A percentile compares a stretch with the other conserved stretches of the same genome.
phyloP scores from a whole-genome alignment of 2,113 vertebrate genomes.

The Oxyura jamaicensis region DNA sequence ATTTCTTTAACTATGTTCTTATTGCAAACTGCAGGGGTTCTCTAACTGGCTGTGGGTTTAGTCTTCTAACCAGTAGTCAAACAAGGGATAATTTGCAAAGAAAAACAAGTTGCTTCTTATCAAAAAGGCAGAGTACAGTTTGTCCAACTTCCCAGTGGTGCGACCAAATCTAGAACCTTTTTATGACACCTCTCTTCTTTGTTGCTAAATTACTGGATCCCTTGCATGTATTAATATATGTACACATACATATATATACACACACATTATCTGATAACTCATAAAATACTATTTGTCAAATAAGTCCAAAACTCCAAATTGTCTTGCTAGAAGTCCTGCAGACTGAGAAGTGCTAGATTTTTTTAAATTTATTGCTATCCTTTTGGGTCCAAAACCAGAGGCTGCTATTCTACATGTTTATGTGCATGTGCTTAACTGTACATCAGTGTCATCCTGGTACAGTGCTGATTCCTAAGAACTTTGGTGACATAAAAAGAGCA shows the following conservation, averaged over 20 bases:
- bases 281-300: background rate
- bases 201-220: background rate
- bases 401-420: background rate
- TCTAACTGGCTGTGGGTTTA: background rate
- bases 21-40: background rate
- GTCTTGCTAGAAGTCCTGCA: background rate
- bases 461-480: background rate
- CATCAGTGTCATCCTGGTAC: background rate
- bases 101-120: background rate
- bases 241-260: background rate
- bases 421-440: background rate
- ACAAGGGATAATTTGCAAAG: background rate
- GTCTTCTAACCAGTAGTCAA: background rate
- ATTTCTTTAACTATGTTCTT: background rate
- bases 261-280: background rate
- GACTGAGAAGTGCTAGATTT: background rate
- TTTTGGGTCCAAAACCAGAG: background rate
- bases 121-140: background rate
- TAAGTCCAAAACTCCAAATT: background rate
- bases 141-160: background rate
- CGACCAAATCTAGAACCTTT: background rate
- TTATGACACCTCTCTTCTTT: background rate
- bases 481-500: background rate
- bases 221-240: background rate
- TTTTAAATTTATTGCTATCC: background rate